These are phyloP conservation scores for Brenthis ino DNA, from an alignment of 2,888 invertebrate species.

Conservation along the genomic window DNA sequence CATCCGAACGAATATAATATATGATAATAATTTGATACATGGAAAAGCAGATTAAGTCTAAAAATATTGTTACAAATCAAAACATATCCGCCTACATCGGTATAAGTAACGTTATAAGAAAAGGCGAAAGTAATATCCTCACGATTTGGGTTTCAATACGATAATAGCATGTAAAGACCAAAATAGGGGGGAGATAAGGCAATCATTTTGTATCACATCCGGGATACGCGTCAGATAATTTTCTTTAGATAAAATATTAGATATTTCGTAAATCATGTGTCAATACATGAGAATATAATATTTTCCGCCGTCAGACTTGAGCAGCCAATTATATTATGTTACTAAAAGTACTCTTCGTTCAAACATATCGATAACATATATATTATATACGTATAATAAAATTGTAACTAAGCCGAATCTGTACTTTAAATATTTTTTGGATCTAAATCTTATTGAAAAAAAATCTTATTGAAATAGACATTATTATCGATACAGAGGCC, in stretches of 20 bases:
- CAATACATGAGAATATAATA: conserved; percentile 59
- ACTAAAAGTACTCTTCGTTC: conserved; percentile 17
- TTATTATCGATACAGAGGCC: too few relatives aligned
- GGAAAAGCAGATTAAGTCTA: conserved; percentile 23
- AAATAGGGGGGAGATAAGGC: conserved; percentile 61
- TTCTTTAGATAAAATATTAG: conserved; percentile 47
- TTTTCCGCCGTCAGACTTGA: conserved; percentile 41
- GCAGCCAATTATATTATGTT: conserved; percentile 42
- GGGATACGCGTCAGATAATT: conserved; percentile 60
- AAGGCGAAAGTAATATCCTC: conserved; percentile 40
- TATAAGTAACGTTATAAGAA: conserved; percentile 30
- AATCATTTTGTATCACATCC: conserved; percentile 68
- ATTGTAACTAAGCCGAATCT: too few relatives aligned
- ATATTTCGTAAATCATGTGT: conserved; percentile 64
- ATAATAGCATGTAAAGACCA: conserved; percentile 66
- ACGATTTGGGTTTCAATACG: conserved; percentile 56
- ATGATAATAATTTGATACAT: conserved; percentile 2
- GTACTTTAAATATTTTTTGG: too few relatives aligned
- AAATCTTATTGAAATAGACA: too few relatives aligned
- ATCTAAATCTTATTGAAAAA: too few relatives aligned
- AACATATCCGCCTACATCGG: conserved; percentile 34
- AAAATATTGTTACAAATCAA: conserved; percentile 36
- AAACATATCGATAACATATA: too few relatives aligned
- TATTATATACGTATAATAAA: too few relatives aligned
- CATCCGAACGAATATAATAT: background rate